Evolutionary conservation across 2,797 vertebrate species (phyloP).

Genomic region (Smutsia gigantea): DNA sequence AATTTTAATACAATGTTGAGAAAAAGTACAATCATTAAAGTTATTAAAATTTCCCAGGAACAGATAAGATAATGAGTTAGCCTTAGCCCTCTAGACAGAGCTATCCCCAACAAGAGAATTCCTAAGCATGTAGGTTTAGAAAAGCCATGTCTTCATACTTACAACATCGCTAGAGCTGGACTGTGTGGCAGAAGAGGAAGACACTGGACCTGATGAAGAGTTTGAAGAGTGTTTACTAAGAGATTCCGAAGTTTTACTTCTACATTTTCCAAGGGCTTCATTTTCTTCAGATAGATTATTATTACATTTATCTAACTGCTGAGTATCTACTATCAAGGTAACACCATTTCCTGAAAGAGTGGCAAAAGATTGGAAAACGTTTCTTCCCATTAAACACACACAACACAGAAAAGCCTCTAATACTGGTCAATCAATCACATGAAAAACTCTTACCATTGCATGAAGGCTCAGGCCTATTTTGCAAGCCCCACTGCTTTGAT

Average conservation of each 20-base stretch:
- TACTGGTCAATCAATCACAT: background rate
- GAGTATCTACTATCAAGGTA: conserved; percentile 92
- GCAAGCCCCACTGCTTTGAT: conserved; percentile 93
- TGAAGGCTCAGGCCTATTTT: conserved; percentile 89
- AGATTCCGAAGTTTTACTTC: conserved; percentile 88
- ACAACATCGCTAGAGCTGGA: conserved; percentile 97
- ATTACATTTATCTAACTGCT: conserved; percentile 97
- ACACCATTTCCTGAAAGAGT: conserved; percentile 92
- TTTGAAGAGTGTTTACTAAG: conserved; percentile 96
- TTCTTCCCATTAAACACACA: conserved; percentile 75
- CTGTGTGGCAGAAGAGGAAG: conserved; percentile 92
- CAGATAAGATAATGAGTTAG: background rate
- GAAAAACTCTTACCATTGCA: conserved; percentile 90
- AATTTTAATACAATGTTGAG: background rate
- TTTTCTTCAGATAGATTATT: conserved; percentile 94
- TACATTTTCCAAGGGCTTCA: conserved; percentile 89
- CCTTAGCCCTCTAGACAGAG: background rate
- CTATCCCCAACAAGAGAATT: background rate
- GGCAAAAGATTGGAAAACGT: conserved; percentile 75
- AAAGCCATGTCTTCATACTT: conserved; percentile 81
- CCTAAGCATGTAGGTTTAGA: background rate
- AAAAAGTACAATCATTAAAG: background rate
- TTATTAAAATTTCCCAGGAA: background rate
- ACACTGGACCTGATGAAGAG: conserved; percentile 94
- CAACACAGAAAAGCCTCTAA: conserved; percentile 67